Evolutionary conservation across 1,140 invertebrate genomes (phyloP), one percentile per base, ranked within the genome.

Genomic region (Drosophila elegans): DNA sequence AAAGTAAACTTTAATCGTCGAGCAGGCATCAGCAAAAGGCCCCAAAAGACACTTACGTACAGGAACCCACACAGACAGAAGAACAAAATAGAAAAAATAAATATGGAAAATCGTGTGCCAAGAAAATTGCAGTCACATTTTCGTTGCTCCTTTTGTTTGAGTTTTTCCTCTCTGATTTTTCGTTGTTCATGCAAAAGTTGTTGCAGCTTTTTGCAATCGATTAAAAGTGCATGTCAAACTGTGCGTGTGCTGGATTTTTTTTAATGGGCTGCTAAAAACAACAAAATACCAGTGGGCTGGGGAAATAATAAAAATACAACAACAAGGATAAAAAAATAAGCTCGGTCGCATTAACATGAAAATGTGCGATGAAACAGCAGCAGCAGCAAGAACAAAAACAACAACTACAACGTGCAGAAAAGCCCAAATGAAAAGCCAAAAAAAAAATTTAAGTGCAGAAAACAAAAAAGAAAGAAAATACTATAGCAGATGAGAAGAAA

Each of bases 221-320:
- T 86, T 86, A 88, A 88, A 76, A 86, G 83, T 86, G 83, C 83
- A 86, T 86, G 83, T 60, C 83, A 86, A 86, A 86, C 83, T 88
- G 83, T 83, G 83, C 84, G 84, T 86, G 83, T 56, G 79, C 79
- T 73, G 74, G 79, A 75, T 82, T 83, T 76, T 88, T 86, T 78
- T 85, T 88, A 88, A 86, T 86, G 83, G 83, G 84, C 84, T 86
- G 84, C 75, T 83, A 86, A 88, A 88, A 88, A 79, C 68, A 68
- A 73, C 57, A 56, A 77, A 77, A 69, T 52, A 13, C 38, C 27
- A 44, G 59, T 27, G 16, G 16, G 51, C 42, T 61, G 57, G 62
- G 61, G 61, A 74, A 75, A 82, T 84, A 60, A 79, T 72, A 83
- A 80, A 68, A 57, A 44, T 48, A 41, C 59, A 51, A 56, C 61